These are phyloP conservation scores for Enteromius paludinosus DNA, from an alignment of 2,797 vertebrate species.

Conservation along the genomic window DNA sequence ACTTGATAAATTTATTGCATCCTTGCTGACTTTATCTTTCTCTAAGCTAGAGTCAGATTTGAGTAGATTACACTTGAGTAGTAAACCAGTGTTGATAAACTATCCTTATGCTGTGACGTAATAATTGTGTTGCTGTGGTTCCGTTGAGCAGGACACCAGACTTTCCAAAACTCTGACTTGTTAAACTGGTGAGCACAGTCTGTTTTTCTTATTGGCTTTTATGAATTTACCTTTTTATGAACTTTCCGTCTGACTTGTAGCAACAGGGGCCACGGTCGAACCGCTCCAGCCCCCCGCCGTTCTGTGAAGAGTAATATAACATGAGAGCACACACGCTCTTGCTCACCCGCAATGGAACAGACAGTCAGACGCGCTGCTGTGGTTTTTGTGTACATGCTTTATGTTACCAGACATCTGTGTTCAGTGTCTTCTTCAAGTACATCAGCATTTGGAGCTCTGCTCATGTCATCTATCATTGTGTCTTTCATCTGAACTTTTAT, in stretches of 20 bases:
- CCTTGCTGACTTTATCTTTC: not conserved
- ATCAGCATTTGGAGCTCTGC: conserved; percentile 12
- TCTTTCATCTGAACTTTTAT: conserved; percentile 37
- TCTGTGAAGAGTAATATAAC: conserved; percentile 21
- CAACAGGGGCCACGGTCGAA: conserved; percentile 13
- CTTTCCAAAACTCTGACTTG: conserved; percentile 47
- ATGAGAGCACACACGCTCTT: not conserved
- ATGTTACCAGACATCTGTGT: conserved; percentile 12
- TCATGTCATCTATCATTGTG: conserved; percentile 25
- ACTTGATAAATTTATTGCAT: not conserved
- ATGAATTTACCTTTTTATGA: conserved; percentile 57
- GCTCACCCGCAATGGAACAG: not conserved
- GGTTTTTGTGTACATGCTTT: conserved; percentile 3
- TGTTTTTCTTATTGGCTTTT: conserved; percentile 55
- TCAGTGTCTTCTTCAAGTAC: not conserved
- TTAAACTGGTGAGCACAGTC: conserved; percentile 48
- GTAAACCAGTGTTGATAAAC: not conserved
- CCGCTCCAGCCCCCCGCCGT: conserved; percentile 15
- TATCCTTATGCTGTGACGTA: conserved; percentile 37
- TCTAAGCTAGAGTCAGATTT: not conserved
- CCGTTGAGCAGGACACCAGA: conserved; percentile 16
- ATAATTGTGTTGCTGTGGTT: conserved; percentile 3
- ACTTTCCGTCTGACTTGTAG: conserved; percentile 54
- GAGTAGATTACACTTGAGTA: not conserved
- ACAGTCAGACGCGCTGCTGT: not conserved